These are phyloP conservation scores for Gobius niger DNA, from an alignment of 2,113 vertebrate species.

Conservation along the genomic window DNA sequence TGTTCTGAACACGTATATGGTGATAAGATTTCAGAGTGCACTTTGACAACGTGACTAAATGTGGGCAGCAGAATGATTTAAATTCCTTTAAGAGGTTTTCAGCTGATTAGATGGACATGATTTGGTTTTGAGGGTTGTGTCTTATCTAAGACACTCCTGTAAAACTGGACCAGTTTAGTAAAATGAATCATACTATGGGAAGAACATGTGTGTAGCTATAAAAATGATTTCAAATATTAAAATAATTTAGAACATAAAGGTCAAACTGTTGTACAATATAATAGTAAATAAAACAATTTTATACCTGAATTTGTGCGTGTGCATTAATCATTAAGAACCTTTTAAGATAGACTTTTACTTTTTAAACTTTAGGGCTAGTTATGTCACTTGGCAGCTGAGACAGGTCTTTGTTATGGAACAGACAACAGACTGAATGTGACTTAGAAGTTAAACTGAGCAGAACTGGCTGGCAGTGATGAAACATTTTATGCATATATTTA, in stretches of 20 bases:
- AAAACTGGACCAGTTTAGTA: slow-evolving; percentile 36
- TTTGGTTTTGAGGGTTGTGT: slow-evolving; percentile 6
- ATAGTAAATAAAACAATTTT: neutral
- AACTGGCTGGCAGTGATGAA: too few species aligned
- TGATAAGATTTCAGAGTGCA: slow-evolving; percentile 50
- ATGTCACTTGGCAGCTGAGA: too few species aligned
- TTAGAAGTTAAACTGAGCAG: neutral
- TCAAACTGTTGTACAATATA: neutral
- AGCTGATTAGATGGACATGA: slow-evolving; percentile 42
- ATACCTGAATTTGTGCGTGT: neutral
- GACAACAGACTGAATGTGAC: slow-evolving; percentile 22
- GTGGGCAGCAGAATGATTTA: slow-evolving; percentile 51
- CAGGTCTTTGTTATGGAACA: too few species aligned
- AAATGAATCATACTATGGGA: neutral
- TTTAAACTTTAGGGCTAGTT: too few species aligned
- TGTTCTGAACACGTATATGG: slow-evolving; percentile 27
- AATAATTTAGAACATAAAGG: neutral
- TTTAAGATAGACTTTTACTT: too few species aligned
- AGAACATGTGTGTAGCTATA: neutral
- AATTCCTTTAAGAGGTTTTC: slow-evolving; percentile 50
- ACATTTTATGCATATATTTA: too few species aligned
- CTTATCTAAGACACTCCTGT: neutral
- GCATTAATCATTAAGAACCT: neutral
- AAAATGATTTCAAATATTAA: neutral
- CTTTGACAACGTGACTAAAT: slow-evolving; percentile 21